Percentiles rank a stretch among this genome's conserved stretches.
Evolutionary conservation across 53 echinoderm and acorn worm species (phyloP).

Genomic region (Echinarachnius parma): DNA sequence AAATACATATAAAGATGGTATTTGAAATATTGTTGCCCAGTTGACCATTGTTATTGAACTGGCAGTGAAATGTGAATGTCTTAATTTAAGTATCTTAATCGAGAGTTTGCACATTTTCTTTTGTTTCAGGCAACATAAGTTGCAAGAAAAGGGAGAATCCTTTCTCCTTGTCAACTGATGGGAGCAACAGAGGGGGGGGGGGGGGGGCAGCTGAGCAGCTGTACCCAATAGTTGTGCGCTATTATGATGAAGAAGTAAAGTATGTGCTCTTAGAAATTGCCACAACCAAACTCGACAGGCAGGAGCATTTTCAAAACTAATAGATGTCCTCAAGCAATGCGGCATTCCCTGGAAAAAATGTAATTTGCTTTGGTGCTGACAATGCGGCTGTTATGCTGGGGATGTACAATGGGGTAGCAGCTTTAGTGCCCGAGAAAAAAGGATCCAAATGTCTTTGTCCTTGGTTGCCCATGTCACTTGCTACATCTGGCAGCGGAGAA

Average conservation of each 20-base stretch:
- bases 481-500: conserved; percentile 56
- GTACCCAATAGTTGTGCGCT: conserved; percentile 23
- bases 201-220: conserved; percentile 15
- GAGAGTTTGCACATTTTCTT: too few relatives aligned
- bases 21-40: too few relatives aligned
- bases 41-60: too few relatives aligned
- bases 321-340: conserved; percentile 16
- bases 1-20: too few relatives aligned
- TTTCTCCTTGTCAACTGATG: conserved; percentile 35
- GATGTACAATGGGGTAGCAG: conserved; percentile 40
- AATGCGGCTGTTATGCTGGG: conserved; percentile 58
- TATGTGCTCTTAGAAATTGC: conserved; percentile 14
- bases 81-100: too few relatives aligned
- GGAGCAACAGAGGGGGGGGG: not conserved
- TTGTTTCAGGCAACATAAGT: conserved; percentile 14
- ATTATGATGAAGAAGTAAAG: conserved; percentile 30
- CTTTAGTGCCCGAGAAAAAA: conserved; percentile 42
- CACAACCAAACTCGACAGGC: conserved; percentile 37
- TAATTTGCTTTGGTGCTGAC: conserved; percentile 51
- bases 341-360: conserved; percentile 54
- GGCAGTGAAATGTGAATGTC: too few relatives aligned
- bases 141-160: conserved; percentile 15
- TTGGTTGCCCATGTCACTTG: conserved; percentile 52
- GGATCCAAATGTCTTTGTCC: conserved; percentile 40
- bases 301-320: conserved; percentile 36